Percentiles rank a stretch among this genome's conserved stretches.
These are phyloP conservation scores for Platichthys stellatus DNA, from an alignment of 2,113 vertebrate genomes.

Conservation along the genomic window DNA sequence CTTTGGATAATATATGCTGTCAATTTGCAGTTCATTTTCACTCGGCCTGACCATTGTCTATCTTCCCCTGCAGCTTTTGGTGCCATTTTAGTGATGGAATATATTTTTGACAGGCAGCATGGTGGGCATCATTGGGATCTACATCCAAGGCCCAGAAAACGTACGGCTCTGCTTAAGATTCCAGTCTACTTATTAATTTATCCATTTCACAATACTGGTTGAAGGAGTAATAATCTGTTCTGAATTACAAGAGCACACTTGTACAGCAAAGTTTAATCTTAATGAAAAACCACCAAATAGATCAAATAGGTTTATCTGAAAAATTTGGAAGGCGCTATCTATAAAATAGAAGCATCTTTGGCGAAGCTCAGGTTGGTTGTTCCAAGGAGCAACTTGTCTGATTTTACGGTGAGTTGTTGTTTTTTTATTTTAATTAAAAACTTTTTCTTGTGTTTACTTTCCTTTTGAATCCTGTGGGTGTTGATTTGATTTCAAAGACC, in stretches of 20 bases:
- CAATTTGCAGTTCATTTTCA: conserved; percentile 58
- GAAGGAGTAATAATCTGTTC: background rate
- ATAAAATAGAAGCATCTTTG: conserved; percentile 1
- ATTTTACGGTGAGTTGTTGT: background rate
- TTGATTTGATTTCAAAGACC: background rate
- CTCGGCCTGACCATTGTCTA: conserved; percentile 17
- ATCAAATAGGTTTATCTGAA: background rate
- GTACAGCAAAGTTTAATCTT: background rate
- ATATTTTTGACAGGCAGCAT: conserved; percentile 35
- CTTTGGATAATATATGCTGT: conserved; percentile 51
- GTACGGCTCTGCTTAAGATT: background rate
- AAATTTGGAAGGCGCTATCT: background rate
- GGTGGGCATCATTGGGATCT: conserved; percentile 14
- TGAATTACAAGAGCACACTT: background rate
- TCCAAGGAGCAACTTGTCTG: background rate
- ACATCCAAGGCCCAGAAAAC: background rate
- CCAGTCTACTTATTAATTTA: conserved; percentile 17
- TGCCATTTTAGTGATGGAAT: conserved; percentile 32
- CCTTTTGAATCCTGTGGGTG: background rate
- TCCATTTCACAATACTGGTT: background rate
- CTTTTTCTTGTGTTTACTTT: background rate
- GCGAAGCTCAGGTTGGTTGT: background rate
- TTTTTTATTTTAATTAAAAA: background rate
- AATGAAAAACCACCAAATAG: background rate
- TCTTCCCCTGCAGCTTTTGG: conserved; percentile 45